Evolutionary conservation across 2,113 vertebrate species (phyloP).

Genomic region (Ceuthmochares aereus): DNA sequence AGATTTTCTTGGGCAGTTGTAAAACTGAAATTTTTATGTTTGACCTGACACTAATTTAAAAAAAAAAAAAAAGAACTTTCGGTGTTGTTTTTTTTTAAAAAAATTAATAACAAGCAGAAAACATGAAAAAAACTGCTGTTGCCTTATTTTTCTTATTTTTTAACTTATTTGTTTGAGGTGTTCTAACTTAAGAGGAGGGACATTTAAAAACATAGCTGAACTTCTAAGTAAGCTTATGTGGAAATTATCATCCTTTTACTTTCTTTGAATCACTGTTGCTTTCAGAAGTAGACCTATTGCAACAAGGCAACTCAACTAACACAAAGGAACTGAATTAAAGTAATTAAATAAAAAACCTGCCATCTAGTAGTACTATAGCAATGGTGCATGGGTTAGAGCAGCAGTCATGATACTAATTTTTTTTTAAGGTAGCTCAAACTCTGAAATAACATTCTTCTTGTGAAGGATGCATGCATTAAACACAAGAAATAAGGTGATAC

Average conservation of each 20-base stretch:
- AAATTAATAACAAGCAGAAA: neutral
- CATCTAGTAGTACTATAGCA: neutral
- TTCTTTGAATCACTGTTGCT: neutral
- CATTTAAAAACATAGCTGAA: neutral
- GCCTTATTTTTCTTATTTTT: neutral
- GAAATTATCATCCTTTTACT: neutral
- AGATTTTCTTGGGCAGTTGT: neutral
- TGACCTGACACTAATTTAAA: neutral
- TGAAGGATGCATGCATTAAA: neutral
- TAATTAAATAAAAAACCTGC: neutral
- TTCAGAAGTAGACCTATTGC: neutral
- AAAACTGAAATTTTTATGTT: neutral
- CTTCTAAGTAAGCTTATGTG: neutral
- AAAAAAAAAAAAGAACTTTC: neutral
- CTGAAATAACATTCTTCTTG: neutral
- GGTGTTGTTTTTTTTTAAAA: no score
- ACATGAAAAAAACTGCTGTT: rapidly evolving
- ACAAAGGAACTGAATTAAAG: neutral
- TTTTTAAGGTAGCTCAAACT: neutral
- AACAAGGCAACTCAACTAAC: neutral
- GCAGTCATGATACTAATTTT: neutral
- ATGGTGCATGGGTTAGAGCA: rapidly evolving
- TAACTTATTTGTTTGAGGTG: neutral
- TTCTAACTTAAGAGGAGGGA: neutral
- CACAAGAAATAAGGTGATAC: neutral